These are phyloP conservation scores for Enteromius unitaeniatus DNA, from an alignment of 2,797 vertebrate genomes.

Conservation along the genomic window DNA sequence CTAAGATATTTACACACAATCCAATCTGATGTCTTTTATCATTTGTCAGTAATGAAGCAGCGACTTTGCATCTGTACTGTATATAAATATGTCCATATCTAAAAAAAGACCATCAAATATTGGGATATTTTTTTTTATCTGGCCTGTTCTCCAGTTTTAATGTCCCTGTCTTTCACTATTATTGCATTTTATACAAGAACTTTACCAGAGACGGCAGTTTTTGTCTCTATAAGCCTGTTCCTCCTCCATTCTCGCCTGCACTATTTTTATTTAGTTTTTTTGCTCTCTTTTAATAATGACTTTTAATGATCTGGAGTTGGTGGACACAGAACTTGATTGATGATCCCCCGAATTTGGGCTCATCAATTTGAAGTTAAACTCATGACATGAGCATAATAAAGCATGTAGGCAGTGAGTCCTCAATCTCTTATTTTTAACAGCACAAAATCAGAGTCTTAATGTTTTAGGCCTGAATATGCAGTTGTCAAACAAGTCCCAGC, in stretches of 20 bases:
- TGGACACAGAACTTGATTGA: not conserved
- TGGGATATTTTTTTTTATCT: not conserved
- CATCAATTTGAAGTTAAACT: slow-evolving; percentile 30
- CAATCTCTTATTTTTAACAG: slow-evolving; percentile 20
- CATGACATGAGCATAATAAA: slow-evolving; percentile 41
- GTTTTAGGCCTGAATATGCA: slow-evolving; percentile 32
- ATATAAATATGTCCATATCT: slow-evolving; percentile 19
- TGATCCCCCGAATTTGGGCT: not conserved
- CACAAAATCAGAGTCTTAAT: slow-evolving; percentile 33
- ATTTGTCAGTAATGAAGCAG: not conserved
- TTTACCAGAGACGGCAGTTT: not conserved
- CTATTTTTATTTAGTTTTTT: not conserved
- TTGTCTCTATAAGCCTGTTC: not conserved
- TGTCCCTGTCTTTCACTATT: not conserved
- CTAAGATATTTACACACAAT: no score
- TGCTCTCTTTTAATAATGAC: not conserved
- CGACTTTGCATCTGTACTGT: not conserved
- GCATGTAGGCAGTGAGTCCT: slow-evolving; percentile 23
- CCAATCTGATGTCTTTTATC: not conserved
- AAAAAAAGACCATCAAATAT: not conserved
- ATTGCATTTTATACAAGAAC: not conserved
- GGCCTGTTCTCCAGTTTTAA: not conserved
- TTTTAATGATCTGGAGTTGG: slow-evolving; percentile 22
- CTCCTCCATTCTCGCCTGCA: slow-evolving; percentile 2
- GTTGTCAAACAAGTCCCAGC: slow-evolving; percentile 35